These are phyloP conservation scores for Thumatha senex DNA, from an alignment of 2,888 invertebrate species.

Conservation along the genomic window DNA sequence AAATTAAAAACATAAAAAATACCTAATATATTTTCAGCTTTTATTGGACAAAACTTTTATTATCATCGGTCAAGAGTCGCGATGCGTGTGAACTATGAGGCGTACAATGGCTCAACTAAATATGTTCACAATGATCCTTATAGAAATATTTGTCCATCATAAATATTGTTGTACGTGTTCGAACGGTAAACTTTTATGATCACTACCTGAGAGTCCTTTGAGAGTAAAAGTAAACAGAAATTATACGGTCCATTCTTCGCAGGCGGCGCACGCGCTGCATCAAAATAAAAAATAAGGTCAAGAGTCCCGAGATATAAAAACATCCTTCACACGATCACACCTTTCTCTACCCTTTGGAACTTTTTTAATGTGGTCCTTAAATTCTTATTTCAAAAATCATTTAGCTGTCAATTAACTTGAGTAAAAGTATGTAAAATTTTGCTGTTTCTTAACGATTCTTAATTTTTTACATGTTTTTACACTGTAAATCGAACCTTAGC, in stretches of 20 bases:
- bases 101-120: conserved; percentile 51
- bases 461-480: too few relatives aligned
- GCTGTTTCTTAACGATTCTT: too few relatives aligned
- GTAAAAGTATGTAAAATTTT: too few relatives aligned
- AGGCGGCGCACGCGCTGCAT: conserved; percentile 58
- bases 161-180: conserved; percentile 58
- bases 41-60: too few relatives aligned
- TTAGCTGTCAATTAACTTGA: conserved; percentile 4
- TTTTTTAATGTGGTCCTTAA: conserved; percentile 16
- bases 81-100: conserved; percentile 28
- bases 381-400: conserved; percentile 3
- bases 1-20: too few relatives aligned
- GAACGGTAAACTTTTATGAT: conserved; percentile 62
- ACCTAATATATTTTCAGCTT: too few relatives aligned
- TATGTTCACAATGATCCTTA: conserved; percentile 43
- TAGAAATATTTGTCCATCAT: conserved; percentile 59
- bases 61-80: conserved; percentile 25
- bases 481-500: too few relatives aligned
- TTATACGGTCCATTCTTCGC: conserved; percentile 71
- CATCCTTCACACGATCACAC: conserved; percentile 38
- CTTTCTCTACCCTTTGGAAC: conserved; percentile 28
- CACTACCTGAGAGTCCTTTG: conserved; percentile 63
- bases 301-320: conserved; percentile 39
- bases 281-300: conserved; percentile 47
- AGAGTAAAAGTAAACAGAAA: conserved; percentile 76